phyloP scores from a whole-genome alignment of 2,797 vertebrate species.

The Centropyge bicolor region DNA sequence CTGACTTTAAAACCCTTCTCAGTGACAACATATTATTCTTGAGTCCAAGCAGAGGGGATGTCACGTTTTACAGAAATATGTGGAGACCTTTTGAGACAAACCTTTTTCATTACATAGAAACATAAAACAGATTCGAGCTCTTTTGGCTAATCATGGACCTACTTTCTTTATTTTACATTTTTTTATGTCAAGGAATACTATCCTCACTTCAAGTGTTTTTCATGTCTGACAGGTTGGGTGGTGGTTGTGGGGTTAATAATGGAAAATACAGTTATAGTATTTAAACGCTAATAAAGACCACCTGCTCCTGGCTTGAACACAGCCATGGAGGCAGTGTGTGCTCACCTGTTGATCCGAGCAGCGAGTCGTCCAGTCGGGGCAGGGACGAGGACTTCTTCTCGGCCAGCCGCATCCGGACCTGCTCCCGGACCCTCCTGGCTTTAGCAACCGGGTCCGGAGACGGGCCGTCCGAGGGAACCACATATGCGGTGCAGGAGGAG shows the following conservation, averaged over 20 bases:
- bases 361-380: conserved; percentile 68
- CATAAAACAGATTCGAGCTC: not conserved
- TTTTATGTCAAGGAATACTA: not conserved
- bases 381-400: conserved; percentile 85
- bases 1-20: not conserved
- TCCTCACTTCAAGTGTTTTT: not conserved
- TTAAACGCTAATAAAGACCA: not conserved
- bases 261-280: not conserved
- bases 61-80: not conserved
- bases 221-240: too few relatives aligned
- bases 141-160: not conserved
- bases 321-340: too few relatives aligned
- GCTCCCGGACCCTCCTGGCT: conserved; percentile 91
- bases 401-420: conserved; percentile 92
- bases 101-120: not conserved
- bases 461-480: conserved; percentile 86
- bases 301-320: not conserved
- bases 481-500: conserved; percentile 90
- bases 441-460: conserved; percentile 79
- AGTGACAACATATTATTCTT: too few relatives aligned
- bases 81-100: not conserved
- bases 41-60: not conserved
- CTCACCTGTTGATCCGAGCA: conserved; percentile 72
- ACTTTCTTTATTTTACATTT: not conserved
- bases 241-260: not conserved